These are phyloP conservation scores for Matsumurasca onukii DNA, from an alignment of 1,140 invertebrate species.

Conservation along the genomic window DNA sequence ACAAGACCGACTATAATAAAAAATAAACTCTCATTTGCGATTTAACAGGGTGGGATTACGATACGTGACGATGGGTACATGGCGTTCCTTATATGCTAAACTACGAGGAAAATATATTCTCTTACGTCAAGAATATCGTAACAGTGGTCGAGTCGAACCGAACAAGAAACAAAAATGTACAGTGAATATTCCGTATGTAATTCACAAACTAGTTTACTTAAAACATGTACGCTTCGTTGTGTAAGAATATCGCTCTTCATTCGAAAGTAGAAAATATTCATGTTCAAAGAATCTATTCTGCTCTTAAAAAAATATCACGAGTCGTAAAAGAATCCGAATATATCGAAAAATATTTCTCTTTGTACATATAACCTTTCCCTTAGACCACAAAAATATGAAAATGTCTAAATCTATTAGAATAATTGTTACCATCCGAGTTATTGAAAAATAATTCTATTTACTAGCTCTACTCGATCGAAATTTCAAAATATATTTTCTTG, in stretches of 20 bases:
- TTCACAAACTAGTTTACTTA: background rate
- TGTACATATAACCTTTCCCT: constrained; percentile 17
- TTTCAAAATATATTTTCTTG: constrained; percentile 26
- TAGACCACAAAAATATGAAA: background rate
- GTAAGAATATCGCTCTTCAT: background rate
- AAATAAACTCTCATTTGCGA: constrained; percentile 29
- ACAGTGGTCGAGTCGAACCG: background rate
- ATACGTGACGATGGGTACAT: background rate
- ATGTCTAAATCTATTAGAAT: background rate
- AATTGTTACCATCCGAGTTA: constrained; percentile 10
- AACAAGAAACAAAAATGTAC: background rate
- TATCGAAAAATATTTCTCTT: constrained; percentile 30
- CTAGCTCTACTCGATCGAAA: constrained; percentile 1
- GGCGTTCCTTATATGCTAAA: background rate
- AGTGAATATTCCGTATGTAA: background rate
- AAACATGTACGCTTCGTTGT: constrained; percentile 30
- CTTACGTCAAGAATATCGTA: background rate
- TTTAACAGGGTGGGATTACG: constrained; percentile 26
- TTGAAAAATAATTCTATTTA: constrained; percentile 23
- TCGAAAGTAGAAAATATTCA: constrained; percentile 22
- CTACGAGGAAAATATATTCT: background rate
- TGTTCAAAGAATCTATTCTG: background rate
- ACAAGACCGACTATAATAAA: constrained; percentile 11
- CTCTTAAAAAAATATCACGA: constrained; percentile 28
- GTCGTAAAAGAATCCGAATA: constrained; percentile 22